These are phyloP conservation scores for Leptopilina clavipes DNA, from an alignment of 1,140 invertebrate species.

Conservation along the genomic window DNA sequence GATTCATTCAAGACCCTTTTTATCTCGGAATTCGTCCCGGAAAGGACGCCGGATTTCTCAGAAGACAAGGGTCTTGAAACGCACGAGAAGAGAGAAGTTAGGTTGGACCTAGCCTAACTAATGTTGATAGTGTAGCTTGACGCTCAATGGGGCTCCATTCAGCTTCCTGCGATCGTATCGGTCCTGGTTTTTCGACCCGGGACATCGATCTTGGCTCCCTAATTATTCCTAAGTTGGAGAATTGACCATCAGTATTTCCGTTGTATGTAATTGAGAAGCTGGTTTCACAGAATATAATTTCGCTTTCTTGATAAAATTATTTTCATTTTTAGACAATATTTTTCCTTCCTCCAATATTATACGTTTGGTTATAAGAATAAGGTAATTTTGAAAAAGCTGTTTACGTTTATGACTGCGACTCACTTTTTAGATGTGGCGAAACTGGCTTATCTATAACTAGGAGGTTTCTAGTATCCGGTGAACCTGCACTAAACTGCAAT, in stretches of 20 bases:
- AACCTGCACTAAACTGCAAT: slow-evolving; percentile 50
- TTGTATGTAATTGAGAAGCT: too few species aligned
- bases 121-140: slow-evolving; percentile 47
- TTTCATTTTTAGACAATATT: too few species aligned
- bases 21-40: slow-evolving; percentile 75
- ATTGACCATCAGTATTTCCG: too few species aligned
- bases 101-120: slow-evolving; percentile 51
- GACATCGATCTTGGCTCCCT: slow-evolving; percentile 74
- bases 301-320: too few species aligned
- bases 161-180: slow-evolving; percentile 71
- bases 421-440: background rate
- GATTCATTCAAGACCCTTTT: slow-evolving; percentile 75
- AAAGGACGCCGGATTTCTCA: slow-evolving; percentile 74
- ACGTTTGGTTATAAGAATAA: too few species aligned
- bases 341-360: too few species aligned
- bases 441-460: background rate
- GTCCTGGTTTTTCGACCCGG: slow-evolving; percentile 65
- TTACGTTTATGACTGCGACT: too few species aligned
- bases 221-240: slow-evolving; percentile 74
- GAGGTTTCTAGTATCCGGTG: slow-evolving; percentile 5
- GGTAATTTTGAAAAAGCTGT: too few species aligned
- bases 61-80: slow-evolving; percentile 59
- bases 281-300: too few species aligned
- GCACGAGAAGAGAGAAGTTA: slow-evolving; percentile 29
- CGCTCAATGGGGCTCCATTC: slow-evolving; percentile 73